A percentile compares a stretch with the other conserved stretches of the same genome.
phyloP scores from a whole-genome alignment of 64 coral and sea anemone genomes.

The Montipora cactus region DNA sequence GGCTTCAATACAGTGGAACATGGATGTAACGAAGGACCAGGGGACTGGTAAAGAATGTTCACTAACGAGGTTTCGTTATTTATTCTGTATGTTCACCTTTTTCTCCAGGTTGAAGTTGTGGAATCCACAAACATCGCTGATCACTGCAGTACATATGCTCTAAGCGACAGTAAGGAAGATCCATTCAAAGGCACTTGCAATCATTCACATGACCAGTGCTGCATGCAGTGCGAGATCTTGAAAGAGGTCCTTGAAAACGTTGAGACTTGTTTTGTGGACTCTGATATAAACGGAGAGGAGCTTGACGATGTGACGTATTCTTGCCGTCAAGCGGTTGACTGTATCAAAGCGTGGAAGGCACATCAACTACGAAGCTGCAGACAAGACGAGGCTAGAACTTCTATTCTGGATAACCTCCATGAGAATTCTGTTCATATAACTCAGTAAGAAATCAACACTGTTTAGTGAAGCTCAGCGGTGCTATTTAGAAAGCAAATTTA shows the following conservation, averaged over 20 bases:
- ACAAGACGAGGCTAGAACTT: not conserved
- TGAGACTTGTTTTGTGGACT: not conserved
- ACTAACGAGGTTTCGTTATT: not conserved
- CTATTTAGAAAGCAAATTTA: not conserved
- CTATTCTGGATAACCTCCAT: not conserved
- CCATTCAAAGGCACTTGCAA: not conserved
- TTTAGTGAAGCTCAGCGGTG: not conserved
- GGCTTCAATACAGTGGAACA: not conserved
- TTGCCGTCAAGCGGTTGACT: not conserved
- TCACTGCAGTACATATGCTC: not conserved
- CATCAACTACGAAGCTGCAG: not conserved
- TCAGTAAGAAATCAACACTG: not conserved
- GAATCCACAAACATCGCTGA: conserved; percentile 4
- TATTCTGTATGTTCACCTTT: not conserved
- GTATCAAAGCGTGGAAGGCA: not conserved
- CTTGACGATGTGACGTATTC: not conserved
- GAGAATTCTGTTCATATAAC: not conserved
- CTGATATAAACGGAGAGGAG: not conserved
- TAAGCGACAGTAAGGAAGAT: not conserved
- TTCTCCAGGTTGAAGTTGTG: not conserved
- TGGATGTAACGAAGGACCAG: too few species aligned
- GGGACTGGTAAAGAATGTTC: not conserved
- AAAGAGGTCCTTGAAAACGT: not conserved
- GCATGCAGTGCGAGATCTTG: not conserved
- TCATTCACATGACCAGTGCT: not conserved